Base-by-base conservation (phyloP, 2,113 vertebrate species). In the Prinia subflava region DNA sequence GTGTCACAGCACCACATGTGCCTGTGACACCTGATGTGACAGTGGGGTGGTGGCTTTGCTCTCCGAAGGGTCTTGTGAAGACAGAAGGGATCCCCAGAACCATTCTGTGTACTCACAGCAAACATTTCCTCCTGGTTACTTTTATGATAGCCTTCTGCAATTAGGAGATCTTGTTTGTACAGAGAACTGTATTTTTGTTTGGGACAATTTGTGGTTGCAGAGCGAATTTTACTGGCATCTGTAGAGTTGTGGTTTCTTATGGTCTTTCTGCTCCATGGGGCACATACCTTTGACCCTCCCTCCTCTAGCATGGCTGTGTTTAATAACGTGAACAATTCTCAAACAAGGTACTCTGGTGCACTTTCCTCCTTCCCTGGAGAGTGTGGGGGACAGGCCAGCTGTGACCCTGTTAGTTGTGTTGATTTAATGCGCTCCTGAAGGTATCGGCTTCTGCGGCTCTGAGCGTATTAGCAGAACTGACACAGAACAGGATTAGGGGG, bases 1-100 rank as follows among this genome's bases (percentile, higher is more conserved):
- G 50, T 4, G 47, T 18, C 30, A 37, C 30, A 33, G 11, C 4
- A 0, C 27, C 5, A 13, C 27, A 3, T 0, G 22, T 14, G 68
- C 27, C 41, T 56, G 41, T 56, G 41, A 28, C 60, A 22, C 46
- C 55, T 44, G 28, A 4, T 2, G 27, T 23, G 62, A 6, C 42
- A 35, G 57, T 42, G 70, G 20, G n/a, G 60, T 62, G 59, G 15
- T 12, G 28, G 10, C 70, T 53, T 39, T 53, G n/a, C 41, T 33
- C 31, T 24, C 18, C 5, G 16, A 18, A 20, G 28, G 11, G 6
- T 27, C 19, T 35, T 44, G 35, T n/a, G 67, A 42, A 83, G 41
- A 5, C 24, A 33, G 7, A 52, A 73, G 55, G n/a, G 4, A 13
- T 44, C 62, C 44, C 82, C 6, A 3, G 39, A 37, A 6, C 31